Conservation (phyloP, 1,140 invertebrate species). For the Drosophila pectinifera region DNA sequence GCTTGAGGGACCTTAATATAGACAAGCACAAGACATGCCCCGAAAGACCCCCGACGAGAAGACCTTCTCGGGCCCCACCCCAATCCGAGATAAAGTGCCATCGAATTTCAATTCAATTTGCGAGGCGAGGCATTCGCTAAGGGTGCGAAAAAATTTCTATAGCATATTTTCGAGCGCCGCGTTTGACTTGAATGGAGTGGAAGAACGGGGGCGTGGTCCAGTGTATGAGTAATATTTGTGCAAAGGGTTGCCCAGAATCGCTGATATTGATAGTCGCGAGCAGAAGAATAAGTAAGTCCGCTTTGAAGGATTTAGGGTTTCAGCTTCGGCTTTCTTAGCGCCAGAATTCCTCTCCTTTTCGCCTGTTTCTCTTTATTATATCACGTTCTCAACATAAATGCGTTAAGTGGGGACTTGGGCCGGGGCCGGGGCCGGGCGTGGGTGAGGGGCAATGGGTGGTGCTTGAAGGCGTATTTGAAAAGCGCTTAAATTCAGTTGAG, state of each 20-base stretch:
- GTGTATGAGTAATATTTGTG: conserved; percentile 75
- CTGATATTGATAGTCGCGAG: conserved; percentile 74
- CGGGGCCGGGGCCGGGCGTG: no score
- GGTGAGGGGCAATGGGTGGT: conserved; percentile 14
- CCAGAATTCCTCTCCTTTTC: conserved; percentile 43
- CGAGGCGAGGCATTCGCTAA: conserved; percentile 62
- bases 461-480: conserved; percentile 70
- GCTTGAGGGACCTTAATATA: conserved; percentile 73
- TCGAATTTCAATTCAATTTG: conserved; percentile 84
- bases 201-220: conserved; percentile 34
- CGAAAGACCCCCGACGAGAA: conserved; percentile 45
- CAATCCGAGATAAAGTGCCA: conserved; percentile 69
- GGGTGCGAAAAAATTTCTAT: conserved; percentile 76
- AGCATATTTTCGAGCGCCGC: conserved; percentile 67
- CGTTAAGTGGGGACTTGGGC: conserved; percentile 73
- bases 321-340: conserved; percentile 11
- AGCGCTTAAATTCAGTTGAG: conserved; percentile 77
- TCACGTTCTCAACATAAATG: conserved; percentile 81
- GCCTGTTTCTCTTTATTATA: conserved; percentile 73
- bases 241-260: conserved; percentile 68
- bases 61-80: conserved; percentile 23
- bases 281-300: conserved; percentile 48
- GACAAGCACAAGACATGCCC: conserved; percentile 59
- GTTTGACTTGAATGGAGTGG: conserved; percentile 53
- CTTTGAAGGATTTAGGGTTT: conserved; percentile 59